phyloP scores from a whole-genome alignment of 1,140 invertebrate species.

The Platyscapa corneri region DNA sequence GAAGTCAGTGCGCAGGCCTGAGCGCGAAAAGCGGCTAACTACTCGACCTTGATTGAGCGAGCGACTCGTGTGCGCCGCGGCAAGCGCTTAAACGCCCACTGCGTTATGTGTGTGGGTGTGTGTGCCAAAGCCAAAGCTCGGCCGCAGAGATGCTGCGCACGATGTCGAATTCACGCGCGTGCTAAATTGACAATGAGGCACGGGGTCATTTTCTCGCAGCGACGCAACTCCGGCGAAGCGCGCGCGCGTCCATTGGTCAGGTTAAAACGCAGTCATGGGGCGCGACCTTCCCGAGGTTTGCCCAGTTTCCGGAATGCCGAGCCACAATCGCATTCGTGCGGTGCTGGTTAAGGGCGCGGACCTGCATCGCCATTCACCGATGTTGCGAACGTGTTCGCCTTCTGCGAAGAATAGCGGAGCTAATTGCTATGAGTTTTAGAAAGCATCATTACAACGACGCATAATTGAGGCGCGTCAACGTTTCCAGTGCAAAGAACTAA shows the following conservation, averaged over 20 bases:
- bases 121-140: conserved; percentile 11
- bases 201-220: not conserved
- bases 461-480: too few species aligned
- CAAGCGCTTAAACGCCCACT: conserved; percentile 29
- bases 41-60: conserved; percentile 37
- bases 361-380: too few species aligned
- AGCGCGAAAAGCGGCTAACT: conserved; percentile 1
- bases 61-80: not conserved
- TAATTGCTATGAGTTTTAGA: too few species aligned
- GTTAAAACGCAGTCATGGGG: not conserved
- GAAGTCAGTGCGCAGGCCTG: conserved; percentile 15
- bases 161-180: conserved; percentile 14
- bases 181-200: conserved; percentile 31
- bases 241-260: not conserved
- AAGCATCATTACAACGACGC: too few species aligned
- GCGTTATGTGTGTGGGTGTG: too few species aligned
- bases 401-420: too few species aligned
- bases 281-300: not conserved
- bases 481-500: too few species aligned
- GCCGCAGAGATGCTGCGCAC: not conserved
- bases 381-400: too few species aligned
- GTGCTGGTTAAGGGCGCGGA: too few species aligned
- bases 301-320: too few species aligned
- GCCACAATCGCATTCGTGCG: too few species aligned
- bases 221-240: not conserved